A percentile compares a stretch with the other conserved stretches of the same genome.
Conservation (phyloP, 1,140 invertebrate species). For the Drosophila navojoa region DNA sequence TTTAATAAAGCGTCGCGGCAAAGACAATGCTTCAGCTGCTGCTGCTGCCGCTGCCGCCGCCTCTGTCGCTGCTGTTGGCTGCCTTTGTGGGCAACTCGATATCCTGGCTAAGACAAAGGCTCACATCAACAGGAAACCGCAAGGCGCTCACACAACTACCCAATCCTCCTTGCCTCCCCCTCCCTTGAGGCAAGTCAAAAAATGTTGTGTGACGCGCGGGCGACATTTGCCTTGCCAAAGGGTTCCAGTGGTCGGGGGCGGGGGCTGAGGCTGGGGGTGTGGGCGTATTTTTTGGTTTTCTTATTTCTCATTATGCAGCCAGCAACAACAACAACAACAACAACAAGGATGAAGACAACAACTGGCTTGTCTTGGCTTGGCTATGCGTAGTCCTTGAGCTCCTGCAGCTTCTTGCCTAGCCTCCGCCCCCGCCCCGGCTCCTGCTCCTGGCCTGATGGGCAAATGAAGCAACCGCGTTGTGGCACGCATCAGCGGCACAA, state of each 20-base stretch:
- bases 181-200: slow-evolving; percentile 18
- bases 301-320: slow-evolving; percentile 74
- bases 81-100: slow-evolving; percentile 52
- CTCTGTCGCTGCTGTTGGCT: slow-evolving; percentile 9
- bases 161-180: neutral
- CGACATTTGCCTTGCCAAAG: slow-evolving; percentile 25
- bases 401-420: neutral
- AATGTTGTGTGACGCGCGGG: slow-evolving; percentile 38
- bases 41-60: slow-evolving; percentile 15
- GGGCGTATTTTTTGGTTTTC: slow-evolving; percentile 63
- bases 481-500: slow-evolving; percentile 45
- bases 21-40: slow-evolving; percentile 53
- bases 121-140: slow-evolving; percentile 78
- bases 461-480: slow-evolving; percentile 47
- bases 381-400: slow-evolving; percentile 33
- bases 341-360: neutral
- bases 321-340: slow-evolving; percentile 17
- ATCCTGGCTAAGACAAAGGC: slow-evolving; percentile 72
- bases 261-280: neutral
- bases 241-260: neutral
- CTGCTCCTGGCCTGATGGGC: slow-evolving; percentile 21
- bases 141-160: slow-evolving; percentile 33
- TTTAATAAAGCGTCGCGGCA: slow-evolving; percentile 69
- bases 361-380: neutral
- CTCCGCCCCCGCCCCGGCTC: neutral